Evolutionary conservation across 92 coral and sea anemone genomes (phyloP).

Genomic region (Bergia puertoricense): DNA sequence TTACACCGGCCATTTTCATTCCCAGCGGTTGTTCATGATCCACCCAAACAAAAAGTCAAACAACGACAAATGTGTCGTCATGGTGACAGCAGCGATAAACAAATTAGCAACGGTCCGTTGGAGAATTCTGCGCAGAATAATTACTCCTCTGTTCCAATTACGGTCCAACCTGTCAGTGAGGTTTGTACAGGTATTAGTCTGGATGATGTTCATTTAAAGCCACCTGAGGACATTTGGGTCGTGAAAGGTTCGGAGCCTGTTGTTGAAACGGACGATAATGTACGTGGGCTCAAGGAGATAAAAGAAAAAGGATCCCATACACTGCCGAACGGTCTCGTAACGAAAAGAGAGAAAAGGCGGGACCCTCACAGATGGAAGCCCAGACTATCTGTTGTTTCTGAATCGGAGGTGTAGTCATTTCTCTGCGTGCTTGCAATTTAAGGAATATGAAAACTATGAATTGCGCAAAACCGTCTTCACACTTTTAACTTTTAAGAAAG

Average conservation of each 20-base stretch:
- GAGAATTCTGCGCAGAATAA: neutral
- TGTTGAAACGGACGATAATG: neutral
- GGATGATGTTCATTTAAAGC: neutral
- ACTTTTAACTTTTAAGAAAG: no score
- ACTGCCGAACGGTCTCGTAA: neutral
- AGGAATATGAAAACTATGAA: neutral
- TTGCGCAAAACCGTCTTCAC: neutral
- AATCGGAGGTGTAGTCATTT: conserved; percentile 47
- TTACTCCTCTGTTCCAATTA: neutral
- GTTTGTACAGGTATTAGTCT: neutral
- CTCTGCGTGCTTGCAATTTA: neutral
- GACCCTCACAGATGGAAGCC: conserved; percentile 71
- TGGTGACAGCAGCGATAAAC: neutral
- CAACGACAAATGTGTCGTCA: neutral
- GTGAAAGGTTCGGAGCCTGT: neutral
- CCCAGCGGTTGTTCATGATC: conserved; percentile 16
- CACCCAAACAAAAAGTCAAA: neutral
- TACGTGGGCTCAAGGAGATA: neutral
- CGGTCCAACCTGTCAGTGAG: conserved; percentile 1
- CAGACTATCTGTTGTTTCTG: conserved; percentile 79
- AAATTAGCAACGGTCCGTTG: neutral
- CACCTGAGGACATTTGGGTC: conserved; percentile 27
- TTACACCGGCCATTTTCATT: conserved; percentile 1
- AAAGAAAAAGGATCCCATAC: neutral
- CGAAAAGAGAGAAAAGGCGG: conserved; percentile 45